A percentile compares a stretch with the other conserved stretches of the same genome.
phyloP scores from a whole-genome alignment of 2,113 vertebrate species.

The Ardeotis arabs region DNA sequence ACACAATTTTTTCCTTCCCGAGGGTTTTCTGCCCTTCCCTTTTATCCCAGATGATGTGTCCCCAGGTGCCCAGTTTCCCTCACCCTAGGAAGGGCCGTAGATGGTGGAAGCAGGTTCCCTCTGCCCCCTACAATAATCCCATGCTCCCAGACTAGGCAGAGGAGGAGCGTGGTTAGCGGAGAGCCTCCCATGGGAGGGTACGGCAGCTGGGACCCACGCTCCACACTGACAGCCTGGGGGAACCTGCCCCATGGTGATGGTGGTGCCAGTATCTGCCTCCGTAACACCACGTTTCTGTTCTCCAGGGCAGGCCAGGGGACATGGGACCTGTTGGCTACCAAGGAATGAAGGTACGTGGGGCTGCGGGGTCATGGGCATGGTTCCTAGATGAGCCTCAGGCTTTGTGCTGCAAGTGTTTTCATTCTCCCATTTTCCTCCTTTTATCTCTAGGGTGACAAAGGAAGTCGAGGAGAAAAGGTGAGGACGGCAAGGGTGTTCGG shows the following conservation, averaged over 20 bases:
- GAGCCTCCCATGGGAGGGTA: background rate
- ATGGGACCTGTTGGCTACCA: slow-evolving; percentile 93
- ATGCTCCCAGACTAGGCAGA: background rate
- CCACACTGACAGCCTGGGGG: fast-evolving
- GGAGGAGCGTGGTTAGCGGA: background rate
- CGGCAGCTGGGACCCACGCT: fast-evolving
- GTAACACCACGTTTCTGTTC: background rate
- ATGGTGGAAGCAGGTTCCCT: background rate
- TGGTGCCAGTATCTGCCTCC: no score
- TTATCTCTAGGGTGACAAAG: slow-evolving; percentile 89
- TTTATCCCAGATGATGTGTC: background rate
- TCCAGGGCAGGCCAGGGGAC: slow-evolving; percentile 89
- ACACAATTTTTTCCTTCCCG: background rate
- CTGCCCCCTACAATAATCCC: background rate
- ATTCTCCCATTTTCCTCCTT: background rate
- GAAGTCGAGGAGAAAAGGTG: slow-evolving; percentile 88
- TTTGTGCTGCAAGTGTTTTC: background rate
- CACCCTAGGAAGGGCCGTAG: background rate
- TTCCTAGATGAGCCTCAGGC: background rate
- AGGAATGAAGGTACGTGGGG: slow-evolving; percentile 90
- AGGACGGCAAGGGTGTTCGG: background rate
- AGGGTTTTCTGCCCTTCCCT: background rate
- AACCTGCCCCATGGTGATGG: background rate
- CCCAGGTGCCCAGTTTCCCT: background rate
- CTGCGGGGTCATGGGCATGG: background rate